Percentiles rank a stretch among this genome's conserved stretches.
Conservation (phyloP, 1,140 invertebrate species). For the Schlechtendalia chinensis region DNA sequence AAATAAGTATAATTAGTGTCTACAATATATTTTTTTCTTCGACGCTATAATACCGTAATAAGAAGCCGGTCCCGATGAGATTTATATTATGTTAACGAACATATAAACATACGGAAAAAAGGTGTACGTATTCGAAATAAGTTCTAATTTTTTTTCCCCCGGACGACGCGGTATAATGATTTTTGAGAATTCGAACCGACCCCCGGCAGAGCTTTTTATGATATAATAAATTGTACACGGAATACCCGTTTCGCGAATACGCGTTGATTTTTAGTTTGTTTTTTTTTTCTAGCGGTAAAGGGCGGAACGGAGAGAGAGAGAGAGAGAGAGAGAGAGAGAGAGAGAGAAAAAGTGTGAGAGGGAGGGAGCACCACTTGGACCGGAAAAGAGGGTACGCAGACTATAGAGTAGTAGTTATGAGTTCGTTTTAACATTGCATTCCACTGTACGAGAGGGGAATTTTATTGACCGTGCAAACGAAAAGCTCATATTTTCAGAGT, state of each 20-base stretch:
- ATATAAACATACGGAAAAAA: no score
- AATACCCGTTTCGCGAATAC: slow-evolving; percentile 6
- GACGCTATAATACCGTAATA: not conserved
- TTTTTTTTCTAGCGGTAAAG: not conserved
- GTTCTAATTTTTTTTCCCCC: no score
- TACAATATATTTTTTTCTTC: not conserved
- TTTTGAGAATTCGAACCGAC: not conserved
- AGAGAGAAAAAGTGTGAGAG: no score
- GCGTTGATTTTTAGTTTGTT: not conserved
- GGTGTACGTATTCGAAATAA: no score
- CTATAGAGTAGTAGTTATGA: not conserved
- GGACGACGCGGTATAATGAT: not conserved
- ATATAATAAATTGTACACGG: slow-evolving; percentile 5
- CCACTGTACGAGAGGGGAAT: slow-evolving; percentile 3
- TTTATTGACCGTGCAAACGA: slow-evolving; percentile 34
- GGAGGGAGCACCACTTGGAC: not conserved
- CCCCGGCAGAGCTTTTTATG: not conserved
- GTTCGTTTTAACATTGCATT: slow-evolving; percentile 23
- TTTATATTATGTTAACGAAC: not conserved
- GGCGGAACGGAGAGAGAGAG: not conserved
- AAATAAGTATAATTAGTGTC: not conserved
- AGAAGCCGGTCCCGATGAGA: not conserved
- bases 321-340: not conserved
- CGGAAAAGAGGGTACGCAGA: slow-evolving; percentile 15
- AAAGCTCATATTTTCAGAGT: slow-evolving; percentile 24